These are phyloP conservation scores for Tortricodes alternella DNA, from an alignment of 2,888 invertebrate species.

Conservation along the genomic window DNA sequence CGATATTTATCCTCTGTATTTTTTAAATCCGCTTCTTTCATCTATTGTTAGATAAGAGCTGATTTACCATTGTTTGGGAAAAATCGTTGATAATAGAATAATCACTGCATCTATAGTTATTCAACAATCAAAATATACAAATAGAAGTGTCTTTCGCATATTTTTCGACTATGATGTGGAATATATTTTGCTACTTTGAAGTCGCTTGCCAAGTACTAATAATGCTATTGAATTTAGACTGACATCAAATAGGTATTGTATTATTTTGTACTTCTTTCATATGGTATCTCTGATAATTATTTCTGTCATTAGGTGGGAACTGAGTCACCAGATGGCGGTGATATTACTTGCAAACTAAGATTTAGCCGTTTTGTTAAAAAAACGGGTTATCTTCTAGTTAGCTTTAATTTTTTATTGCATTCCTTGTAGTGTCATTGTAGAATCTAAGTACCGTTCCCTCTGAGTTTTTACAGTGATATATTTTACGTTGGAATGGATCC, in stretches of 20 bases:
- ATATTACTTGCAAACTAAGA: slow-evolving; percentile 26
- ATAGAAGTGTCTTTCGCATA: too few species aligned
- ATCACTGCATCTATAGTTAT: too few species aligned
- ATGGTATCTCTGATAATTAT: too few species aligned
- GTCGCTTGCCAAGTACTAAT: too few species aligned
- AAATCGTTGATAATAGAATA: not conserved
- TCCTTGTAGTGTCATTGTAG: not conserved
- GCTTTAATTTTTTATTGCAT: not conserved
- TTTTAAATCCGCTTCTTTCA: slow-evolving; percentile 38
- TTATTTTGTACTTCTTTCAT: too few species aligned
- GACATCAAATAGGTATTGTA: too few species aligned
- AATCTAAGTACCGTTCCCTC: not conserved
- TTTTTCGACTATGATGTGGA: too few species aligned
- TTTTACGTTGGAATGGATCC: slow-evolving; percentile 18
- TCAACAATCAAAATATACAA: too few species aligned
- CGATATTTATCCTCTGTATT: slow-evolving; percentile 35
- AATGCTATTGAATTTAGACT: too few species aligned
- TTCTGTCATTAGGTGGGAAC: too few species aligned
- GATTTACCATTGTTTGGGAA: not conserved
- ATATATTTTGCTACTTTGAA: too few species aligned
- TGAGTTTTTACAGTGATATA: slow-evolving; percentile 14
- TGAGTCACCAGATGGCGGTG: slow-evolving; percentile 22
- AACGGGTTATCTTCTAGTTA: slow-evolving; percentile 1
- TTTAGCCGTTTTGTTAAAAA: not conserved
- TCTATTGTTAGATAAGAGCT: slow-evolving; percentile 4